Evolutionary conservation across 1,140 invertebrate genomes (phyloP).

Genomic region (Whitmania pigra): DNA sequence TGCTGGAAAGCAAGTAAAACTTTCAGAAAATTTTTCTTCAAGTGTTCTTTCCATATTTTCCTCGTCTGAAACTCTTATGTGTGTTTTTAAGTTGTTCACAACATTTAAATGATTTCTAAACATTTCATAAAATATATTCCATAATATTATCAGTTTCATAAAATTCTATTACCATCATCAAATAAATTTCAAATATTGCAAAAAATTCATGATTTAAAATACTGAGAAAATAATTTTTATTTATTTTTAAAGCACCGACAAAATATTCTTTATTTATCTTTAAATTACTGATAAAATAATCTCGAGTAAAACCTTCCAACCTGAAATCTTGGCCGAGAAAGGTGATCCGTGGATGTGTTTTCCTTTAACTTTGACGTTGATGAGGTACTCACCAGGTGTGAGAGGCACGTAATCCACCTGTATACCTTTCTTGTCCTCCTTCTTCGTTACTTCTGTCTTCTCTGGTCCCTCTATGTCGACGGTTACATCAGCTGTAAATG

Average conservation of each 20-base stretch:
- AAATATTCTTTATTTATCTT: background rate
- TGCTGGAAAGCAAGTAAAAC: no score
- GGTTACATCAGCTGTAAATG: constrained; percentile 25
- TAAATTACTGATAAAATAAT: background rate
- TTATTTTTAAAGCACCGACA: no score
- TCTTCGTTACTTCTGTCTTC: constrained; percentile 81
- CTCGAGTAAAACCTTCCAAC: constrained; percentile 31
- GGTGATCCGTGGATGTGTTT: constrained; percentile 87
- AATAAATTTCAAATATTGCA: no score
- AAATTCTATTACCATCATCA: no score
- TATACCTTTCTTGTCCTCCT: constrained; percentile 63
- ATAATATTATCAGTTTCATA: no score
- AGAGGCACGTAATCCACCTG: constrained; percentile 36
- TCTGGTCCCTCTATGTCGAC: constrained; percentile 68
- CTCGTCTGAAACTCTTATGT: no score
- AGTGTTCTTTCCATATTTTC: no score
- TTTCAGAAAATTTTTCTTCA: no score
- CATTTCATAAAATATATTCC: no score
- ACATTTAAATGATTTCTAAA: no score
- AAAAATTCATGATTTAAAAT: background rate
- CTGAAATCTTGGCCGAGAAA: constrained; percentile 69
- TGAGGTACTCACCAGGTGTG: constrained; percentile 83
- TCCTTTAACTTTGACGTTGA: constrained; percentile 79
- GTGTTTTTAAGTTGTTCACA: no score
- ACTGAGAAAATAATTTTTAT: background rate